Evolutionary conservation across 2,797 vertebrate species (phyloP), one percentile per base, ranked within the genome.

Genomic region (Melanotaenia pygmaea): DNA sequence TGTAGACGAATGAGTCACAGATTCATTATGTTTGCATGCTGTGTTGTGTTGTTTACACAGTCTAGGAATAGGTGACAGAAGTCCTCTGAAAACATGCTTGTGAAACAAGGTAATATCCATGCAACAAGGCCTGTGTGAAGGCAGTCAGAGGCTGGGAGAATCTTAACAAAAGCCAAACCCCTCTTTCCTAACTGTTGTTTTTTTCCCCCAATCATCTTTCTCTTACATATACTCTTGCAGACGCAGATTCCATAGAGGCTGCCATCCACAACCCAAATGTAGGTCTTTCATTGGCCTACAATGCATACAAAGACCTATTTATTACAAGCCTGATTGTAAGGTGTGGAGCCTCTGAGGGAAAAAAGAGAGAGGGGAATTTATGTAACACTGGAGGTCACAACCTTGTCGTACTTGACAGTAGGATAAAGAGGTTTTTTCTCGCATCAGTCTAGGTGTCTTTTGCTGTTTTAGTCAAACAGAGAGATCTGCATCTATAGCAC

Each of bases 281-380:
- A 54, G 60, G 63, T 67, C 68, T 70, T 74, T 71, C 69, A 78
- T 53, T 28, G 32, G 14, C 45, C 82, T 45, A 37, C 38, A 45
- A 54, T 53, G 26, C 73, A 72, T 54, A 89, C 81, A 88, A 90
- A 88, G 64, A 73, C 45, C 76, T 77, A 59, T 83, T 86, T 88
- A 84, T 84, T 61, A 37, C 63, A 13, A 32, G 51, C n/a, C 66
- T 80, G 77, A 77, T 80, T 75, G 59, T 56, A 76, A 86, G 82
- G 78, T 88, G 86, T 65, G 51, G 24, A 84, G 74, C 56, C 64
- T 53, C 60, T 59, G 60, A 40, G 20, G 34, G 43, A 59, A 43
- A 76, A 24, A 34, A 14, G 13, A 64, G 43, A 66, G 12, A 59
- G 16, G 20, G 12, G 37, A 70, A 53, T 81, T 86, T 79, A 78